phyloP scores from a whole-genome alignment of 2,888 invertebrate species.

The Dryomyza anilis region DNA sequence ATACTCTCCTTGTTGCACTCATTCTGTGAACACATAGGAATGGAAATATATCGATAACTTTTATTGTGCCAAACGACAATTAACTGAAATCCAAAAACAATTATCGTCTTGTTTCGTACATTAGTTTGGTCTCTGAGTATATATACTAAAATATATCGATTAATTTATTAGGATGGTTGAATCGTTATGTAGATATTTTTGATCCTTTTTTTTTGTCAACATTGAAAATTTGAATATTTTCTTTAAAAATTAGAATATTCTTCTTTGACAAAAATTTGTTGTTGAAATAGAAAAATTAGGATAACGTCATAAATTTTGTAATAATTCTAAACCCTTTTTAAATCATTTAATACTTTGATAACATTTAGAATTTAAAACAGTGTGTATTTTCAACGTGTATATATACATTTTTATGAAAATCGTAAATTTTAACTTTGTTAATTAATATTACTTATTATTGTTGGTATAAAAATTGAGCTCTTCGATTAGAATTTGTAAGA shows the following conservation, averaged over 20 bases:
- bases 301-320: background rate
- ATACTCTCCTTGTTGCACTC: no score
- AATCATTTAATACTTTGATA: background rate
- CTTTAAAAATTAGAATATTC: no score
- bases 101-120: background rate
- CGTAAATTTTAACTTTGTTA: no score
- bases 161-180: background rate
- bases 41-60: no score
- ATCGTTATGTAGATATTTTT: background rate
- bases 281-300: background rate
- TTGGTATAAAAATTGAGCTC: no score
- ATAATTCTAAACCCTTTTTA: background rate
- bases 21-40: no score
- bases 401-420: background rate
- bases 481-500: no score
- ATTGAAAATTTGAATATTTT: background rate
- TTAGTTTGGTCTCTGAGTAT: background rate
- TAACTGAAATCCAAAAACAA: no score
- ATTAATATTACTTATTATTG: no score
- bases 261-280: no score
- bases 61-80: no score
- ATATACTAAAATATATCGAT: background rate
- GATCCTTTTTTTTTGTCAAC: background rate
- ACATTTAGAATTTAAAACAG: background rate
- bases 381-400: background rate